Conservation (phyloP, 2,888 invertebrate genomes). For the Halictus ligatus region DNA sequence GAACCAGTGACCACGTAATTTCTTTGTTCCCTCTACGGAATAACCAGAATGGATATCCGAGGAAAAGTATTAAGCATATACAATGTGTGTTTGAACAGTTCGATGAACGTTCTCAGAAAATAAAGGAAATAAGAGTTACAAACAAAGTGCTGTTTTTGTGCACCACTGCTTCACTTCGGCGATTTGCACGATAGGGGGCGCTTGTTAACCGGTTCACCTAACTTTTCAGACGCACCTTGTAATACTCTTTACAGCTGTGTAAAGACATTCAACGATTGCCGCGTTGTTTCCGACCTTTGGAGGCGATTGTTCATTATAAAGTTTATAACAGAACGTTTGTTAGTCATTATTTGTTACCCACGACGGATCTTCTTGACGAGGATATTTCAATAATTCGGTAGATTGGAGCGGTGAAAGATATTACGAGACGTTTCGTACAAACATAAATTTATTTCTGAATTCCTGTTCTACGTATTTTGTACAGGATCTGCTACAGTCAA, state of each 20-base stretch:
- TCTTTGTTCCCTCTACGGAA: slow-evolving; percentile 28
- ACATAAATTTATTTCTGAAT: slow-evolving; percentile 12
- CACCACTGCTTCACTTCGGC: too few relatives aligned
- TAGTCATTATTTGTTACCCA: slow-evolving; percentile 8
- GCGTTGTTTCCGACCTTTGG: background rate
- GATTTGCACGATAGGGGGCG: too few relatives aligned
- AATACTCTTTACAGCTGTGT: slow-evolving; percentile 43
- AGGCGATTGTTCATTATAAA: slow-evolving; percentile 30
- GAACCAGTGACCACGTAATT: slow-evolving; percentile 27
- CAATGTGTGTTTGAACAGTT: too few relatives aligned
- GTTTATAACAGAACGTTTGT: slow-evolving; percentile 20
- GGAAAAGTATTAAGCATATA: slow-evolving; percentile 36
- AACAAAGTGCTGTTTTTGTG: too few relatives aligned
- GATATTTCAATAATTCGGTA: background rate
- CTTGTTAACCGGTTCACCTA: too few relatives aligned
- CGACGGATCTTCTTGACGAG: background rate
- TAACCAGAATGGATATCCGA: slow-evolving; percentile 24
- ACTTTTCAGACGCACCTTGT: too few relatives aligned
- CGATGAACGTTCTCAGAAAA: too few relatives aligned
- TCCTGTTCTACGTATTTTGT: background rate
- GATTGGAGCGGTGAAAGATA: background rate
- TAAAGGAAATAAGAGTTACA: too few relatives aligned
- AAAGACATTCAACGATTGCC: slow-evolving; percentile 15
- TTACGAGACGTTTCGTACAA: background rate
- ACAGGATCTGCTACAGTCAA: background rate